Conservation (phyloP, 2,888 invertebrate species). For the Eledona agricola region DNA sequence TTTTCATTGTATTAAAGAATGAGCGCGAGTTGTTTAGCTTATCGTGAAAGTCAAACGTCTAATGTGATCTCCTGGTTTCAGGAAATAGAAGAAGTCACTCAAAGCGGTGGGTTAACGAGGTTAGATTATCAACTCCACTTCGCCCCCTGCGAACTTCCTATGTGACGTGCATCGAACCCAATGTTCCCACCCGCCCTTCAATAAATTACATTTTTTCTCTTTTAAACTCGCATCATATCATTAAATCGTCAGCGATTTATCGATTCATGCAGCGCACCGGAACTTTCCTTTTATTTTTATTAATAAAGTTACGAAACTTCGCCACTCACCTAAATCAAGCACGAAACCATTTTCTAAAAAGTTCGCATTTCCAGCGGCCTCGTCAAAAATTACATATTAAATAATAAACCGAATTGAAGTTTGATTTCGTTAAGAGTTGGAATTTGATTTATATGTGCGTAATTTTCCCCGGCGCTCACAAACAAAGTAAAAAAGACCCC, state of each 20-base stretch:
- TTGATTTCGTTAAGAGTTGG: constrained; percentile 32
- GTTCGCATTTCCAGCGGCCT: constrained; percentile 9
- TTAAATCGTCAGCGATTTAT: too few species aligned
- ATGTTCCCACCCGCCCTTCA: background rate
- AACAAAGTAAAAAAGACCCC: too few species aligned
- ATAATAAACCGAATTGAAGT: constrained; percentile 34
- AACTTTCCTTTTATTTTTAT: constrained; percentile 15
- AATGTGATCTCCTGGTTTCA: constrained; percentile 3
- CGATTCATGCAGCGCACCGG: background rate
- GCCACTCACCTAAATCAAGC: constrained; percentile 16
- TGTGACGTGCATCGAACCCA: constrained; percentile 17
- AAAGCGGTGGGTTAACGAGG: constrained; percentile 16
- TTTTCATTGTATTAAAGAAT: too few species aligned
- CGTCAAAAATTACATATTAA: constrained; percentile 30
- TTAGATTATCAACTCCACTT: constrained; percentile 17
- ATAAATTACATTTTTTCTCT: constrained; percentile 2
- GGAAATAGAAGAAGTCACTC: constrained; percentile 7
- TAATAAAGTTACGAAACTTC: constrained; percentile 20
- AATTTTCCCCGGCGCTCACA: constrained; percentile 27
- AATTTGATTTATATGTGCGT: constrained; percentile 33
- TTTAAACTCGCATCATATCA: constrained; percentile 1
- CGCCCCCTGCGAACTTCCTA: constrained; percentile 11
- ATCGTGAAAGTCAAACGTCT: constrained; percentile 11
- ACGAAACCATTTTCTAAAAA: constrained; percentile 17
- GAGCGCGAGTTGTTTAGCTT: constrained; percentile 14